Evolutionary conservation across 2,888 invertebrate genomes (phyloP).

Genomic region (Stenotaenia linearis): DNA sequence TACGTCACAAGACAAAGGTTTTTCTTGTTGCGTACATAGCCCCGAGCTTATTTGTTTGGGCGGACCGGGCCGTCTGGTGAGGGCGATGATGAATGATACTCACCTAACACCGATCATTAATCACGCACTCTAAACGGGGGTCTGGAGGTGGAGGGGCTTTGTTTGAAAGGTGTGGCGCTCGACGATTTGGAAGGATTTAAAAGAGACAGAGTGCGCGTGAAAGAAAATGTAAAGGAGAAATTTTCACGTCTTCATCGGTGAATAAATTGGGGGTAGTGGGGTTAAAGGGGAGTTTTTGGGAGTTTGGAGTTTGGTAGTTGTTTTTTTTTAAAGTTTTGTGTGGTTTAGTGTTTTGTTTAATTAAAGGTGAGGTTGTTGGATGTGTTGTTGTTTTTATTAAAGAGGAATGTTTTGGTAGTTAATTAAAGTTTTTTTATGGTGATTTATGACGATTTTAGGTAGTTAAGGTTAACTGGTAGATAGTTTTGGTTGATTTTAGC

Average conservation of each 20-base stretch:
- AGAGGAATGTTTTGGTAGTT: too few relatives aligned
- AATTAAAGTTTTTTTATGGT: too few relatives aligned
- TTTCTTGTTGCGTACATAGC: not conserved
- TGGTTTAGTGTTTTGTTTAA: too few relatives aligned
- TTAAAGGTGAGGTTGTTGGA: too few relatives aligned
- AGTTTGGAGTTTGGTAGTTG: not conserved
- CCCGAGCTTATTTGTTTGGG: not conserved
- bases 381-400: too few relatives aligned
- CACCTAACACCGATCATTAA: slow-evolving; percentile 19
- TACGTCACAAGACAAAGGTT: not conserved
- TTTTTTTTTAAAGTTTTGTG: not conserved
- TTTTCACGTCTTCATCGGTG: not conserved
- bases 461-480: too few relatives aligned
- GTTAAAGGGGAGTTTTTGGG: not conserved
- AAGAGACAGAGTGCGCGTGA: not conserved
- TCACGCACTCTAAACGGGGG: slow-evolving; percentile 15
- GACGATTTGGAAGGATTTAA: slow-evolving; percentile 15
- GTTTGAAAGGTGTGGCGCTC: slow-evolving; percentile 19
- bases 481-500: too few relatives aligned
- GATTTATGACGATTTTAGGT: too few relatives aligned
- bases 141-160: not conserved
- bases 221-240: not conserved
- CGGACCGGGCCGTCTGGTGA: slow-evolving; percentile 11
- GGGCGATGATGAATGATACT: slow-evolving; percentile 14
- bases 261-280: not conserved